A percentile compares a stretch with the other conserved stretches of the same genome.
phyloP scores from a whole-genome alignment of 2,113 vertebrate genomes.

The Macaca nemestrina region DNA sequence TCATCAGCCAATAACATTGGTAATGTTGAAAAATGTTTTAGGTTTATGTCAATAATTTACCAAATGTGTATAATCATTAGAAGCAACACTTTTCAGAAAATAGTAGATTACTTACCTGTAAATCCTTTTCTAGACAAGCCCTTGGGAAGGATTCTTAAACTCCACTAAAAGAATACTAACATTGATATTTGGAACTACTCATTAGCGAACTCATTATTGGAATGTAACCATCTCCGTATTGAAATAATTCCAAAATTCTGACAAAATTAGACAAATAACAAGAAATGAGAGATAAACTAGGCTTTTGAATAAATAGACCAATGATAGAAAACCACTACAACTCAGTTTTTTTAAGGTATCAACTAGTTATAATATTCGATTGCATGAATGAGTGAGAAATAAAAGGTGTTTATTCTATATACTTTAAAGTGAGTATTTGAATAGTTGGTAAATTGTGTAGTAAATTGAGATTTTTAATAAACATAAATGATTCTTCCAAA shows the following conservation, averaged over 20 bases:
- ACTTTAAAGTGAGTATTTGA: not conserved
- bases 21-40: not conserved
- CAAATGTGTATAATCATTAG: not conserved
- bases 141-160: not conserved
- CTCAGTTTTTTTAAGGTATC: not conserved
- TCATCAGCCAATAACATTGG: not conserved
- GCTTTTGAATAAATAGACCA: not conserved
- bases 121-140: not conserved
- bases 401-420: not conserved
- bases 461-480: not conserved
- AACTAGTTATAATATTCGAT: not conserved
- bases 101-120: not conserved
- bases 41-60: slow-evolving; percentile 25
- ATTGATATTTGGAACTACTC: slow-evolving; percentile 49
- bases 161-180: not conserved
- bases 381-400: not conserved
- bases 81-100: slow-evolving; percentile 26
- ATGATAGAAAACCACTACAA: not conserved
- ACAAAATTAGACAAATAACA: not conserved
- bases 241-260: not conserved
- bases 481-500: not conserved
- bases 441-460: not conserved
- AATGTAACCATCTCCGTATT: not conserved
- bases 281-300: not conserved
- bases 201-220: slow-evolving; percentile 37